Evolutionary conservation across 2,113 vertebrate species (phyloP).

Genomic region (Tympanuchus pallidicinctus): DNA sequence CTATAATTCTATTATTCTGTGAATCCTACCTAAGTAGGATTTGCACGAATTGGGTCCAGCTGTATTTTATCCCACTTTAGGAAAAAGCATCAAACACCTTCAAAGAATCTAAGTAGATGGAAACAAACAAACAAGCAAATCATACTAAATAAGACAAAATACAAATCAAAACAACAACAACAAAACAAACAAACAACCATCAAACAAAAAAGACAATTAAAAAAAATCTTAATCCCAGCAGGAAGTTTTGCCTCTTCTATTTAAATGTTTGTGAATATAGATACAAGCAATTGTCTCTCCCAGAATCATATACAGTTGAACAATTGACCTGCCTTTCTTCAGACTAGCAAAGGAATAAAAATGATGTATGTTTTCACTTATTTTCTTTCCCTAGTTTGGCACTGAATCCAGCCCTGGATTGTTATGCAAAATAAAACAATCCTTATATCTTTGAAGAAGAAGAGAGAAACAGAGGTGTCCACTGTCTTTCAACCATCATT

Average conservation of each 20-base stretch:
- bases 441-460: neutral
- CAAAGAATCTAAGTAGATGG: neutral
- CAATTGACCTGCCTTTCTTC: neutral
- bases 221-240: neutral
- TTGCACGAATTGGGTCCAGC: rapidly evolving
- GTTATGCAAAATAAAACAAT: rapidly evolving
- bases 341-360: neutral
- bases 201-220: too few species aligned
- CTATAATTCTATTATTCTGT: neutral
- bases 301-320: rapidly evolving
- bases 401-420: neutral
- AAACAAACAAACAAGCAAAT: neutral
- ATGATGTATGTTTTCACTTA: neutral
- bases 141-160: neutral
- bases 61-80: neutral
- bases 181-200: neutral
- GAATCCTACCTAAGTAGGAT: rapidly evolving
- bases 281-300: neutral
- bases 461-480: neutral
- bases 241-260: neutral
- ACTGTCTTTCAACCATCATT: neutral
- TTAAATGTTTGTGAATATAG: neutral
- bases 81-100: neutral
- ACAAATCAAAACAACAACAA: neutral
- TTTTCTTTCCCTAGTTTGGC: rapidly evolving